These are phyloP conservation scores for Planococcus citri DNA, from an alignment of 1,140 invertebrate species.

Conservation along the genomic window DNA sequence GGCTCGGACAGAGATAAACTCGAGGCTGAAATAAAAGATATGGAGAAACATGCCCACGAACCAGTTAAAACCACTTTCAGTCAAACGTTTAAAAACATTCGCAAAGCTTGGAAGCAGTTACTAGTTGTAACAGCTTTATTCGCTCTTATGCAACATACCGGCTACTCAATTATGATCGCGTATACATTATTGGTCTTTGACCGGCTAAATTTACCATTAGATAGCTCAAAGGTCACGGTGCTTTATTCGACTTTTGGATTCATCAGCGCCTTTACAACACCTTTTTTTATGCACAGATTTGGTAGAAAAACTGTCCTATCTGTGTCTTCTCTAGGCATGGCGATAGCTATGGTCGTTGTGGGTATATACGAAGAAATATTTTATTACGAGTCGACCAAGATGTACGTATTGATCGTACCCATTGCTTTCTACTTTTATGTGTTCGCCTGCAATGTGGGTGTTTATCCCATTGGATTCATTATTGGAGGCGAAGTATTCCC, in stretches of 20 bases:
- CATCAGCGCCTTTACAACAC: background rate
- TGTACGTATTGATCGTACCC: background rate
- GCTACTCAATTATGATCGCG: background rate
- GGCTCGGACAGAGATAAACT: constrained; percentile 25
- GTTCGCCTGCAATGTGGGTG: constrained; percentile 33
- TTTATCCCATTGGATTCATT: constrained; percentile 34
- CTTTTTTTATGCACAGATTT: background rate
- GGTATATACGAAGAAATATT: background rate
- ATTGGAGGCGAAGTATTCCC: constrained; percentile 34
- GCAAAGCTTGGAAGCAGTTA: background rate
- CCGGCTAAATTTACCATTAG: background rate
- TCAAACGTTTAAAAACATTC: background rate
- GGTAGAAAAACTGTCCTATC: background rate
- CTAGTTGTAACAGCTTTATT: background rate
- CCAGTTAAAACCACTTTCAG: background rate
- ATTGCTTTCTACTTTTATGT: constrained; percentile 31
- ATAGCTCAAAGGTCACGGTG: background rate
- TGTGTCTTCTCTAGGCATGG: constrained; percentile 15
- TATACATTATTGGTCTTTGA: background rate
- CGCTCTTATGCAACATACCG: background rate
- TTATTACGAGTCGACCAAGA: background rate
- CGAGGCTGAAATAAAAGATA: constrained; percentile 21
- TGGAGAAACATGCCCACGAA: background rate
- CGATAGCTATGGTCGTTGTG: background rate
- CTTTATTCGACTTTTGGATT: background rate